Base-by-base conservation (phyloP, 2,113 vertebrate species). In the Malurus alboscapulatus region DNA sequence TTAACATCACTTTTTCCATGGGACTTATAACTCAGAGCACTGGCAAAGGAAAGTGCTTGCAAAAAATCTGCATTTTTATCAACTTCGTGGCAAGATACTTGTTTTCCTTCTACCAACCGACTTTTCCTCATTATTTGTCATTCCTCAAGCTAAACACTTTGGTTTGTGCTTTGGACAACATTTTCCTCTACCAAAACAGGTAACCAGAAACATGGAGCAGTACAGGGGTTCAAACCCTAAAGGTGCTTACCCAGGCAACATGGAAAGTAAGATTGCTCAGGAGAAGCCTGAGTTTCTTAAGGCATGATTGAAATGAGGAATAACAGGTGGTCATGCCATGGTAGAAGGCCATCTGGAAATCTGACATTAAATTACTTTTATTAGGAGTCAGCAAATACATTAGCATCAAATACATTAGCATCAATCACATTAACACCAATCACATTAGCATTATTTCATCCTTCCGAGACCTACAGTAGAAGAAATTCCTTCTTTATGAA, bases 341-440 rank as follows among this genome's bases (percentile, higher is more conserved):
- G 12, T 55, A 38, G 15, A 66, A 26, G 16, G 14, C 15, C n/a
- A 27, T 13, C 17, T 44, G 72, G 58, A 68, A 86, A 75, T 73
- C 13, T 6, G 4, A 34, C 20, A 45, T 32, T 10, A 20, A 75
- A 88, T 17, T 40, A 50, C 4, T 63, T 75, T 24, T 38, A 2
- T 44, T 30, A 61, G 6, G 15, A 83, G 10, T 53, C 36, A 84
- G 10, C 8, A 77, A 83, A 48, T 58, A 32, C 6, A 55, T 34
- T 34, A 50, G 9, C 30, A 50, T 75, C 22, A 75, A 34, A 66
- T 58, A 63, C 5, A 26, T 44, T 21, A 22, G 6, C 30, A 57
- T 40, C 0, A 47, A 20, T 38, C 38, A 63, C 5, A 26, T 44
- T 21, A 22, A 5, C 30, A 57, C n/a, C 0, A 47, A 20, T 61